phyloP scores from a whole-genome alignment of 2,797 vertebrate genomes.

The Gymnodraco acuticeps region DNA sequence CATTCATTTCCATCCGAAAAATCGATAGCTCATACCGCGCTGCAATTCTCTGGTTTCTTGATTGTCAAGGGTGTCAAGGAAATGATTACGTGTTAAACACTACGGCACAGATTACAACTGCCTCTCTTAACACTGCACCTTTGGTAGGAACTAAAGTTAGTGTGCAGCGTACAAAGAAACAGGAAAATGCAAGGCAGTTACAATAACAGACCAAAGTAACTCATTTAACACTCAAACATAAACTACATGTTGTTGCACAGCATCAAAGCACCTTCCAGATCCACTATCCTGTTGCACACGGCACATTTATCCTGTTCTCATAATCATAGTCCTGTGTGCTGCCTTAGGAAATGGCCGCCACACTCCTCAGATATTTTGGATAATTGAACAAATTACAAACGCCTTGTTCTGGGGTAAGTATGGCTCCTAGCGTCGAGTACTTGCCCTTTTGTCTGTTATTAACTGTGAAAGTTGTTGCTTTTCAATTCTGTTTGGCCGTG shows the following conservation, averaged over 20 bases:
- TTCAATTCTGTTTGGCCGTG: slow-evolving; percentile 55
- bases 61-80: too few species aligned
- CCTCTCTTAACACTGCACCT: too few species aligned
- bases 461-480: slow-evolving; percentile 73
- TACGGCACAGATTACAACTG: too few species aligned
- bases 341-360: slow-evolving; percentile 68
- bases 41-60: too few species aligned
- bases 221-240: neutral
- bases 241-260: neutral
- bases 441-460: slow-evolving; percentile 68
- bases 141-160: too few species aligned
- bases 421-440: slow-evolving; percentile 73
- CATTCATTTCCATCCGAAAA: too few species aligned
- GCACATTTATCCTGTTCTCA: slow-evolving; percentile 2
- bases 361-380: slow-evolving; percentile 77
- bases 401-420: slow-evolving; percentile 65
- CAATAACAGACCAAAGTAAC: neutral
- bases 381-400: slow-evolving; percentile 83
- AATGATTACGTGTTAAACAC: too few species aligned
- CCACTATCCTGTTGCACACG: neutral
- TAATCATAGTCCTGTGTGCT: slow-evolving; percentile 57
- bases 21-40: too few species aligned
- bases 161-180: too few species aligned
- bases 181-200: too few species aligned
- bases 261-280: slow-evolving; percentile 20